phyloP scores from a whole-genome alignment of 2,113 vertebrate genomes.

The Cacatua alba region DNA sequence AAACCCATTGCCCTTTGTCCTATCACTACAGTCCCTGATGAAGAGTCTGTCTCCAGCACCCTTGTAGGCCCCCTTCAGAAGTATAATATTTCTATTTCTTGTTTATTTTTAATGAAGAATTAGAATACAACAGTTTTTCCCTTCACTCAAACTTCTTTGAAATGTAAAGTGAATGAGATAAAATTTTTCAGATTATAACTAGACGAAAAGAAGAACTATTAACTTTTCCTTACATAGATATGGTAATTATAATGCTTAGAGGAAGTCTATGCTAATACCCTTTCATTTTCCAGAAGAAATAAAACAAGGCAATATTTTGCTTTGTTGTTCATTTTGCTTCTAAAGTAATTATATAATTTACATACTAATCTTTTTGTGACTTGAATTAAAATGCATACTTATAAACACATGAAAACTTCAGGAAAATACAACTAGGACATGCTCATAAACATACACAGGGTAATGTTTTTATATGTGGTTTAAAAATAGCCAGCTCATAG shows the following conservation, averaged over 20 bases:
- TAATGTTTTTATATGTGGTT: background rate
- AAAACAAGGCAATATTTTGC: background rate
- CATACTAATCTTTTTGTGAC: constrained; percentile 36
- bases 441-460: background rate
- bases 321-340: constrained; percentile 20
- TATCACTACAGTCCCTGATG: background rate
- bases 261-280: background rate
- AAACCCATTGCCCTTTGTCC: background rate
- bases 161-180: background rate
- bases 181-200: background rate
- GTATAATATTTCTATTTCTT: background rate
- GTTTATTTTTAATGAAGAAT: background rate
- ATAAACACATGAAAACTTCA: background rate
- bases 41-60: background rate
- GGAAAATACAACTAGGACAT: background rate
- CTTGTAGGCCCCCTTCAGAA: background rate
- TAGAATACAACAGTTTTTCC: background rate
- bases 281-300: constrained; percentile 14
- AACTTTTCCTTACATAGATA: constrained; percentile 22
- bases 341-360: constrained; percentile 16
- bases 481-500: background rate
- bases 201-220: background rate
- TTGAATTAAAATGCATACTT: constrained; percentile 12
- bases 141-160: background rate
- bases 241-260: constrained; percentile 14